These are phyloP conservation scores for Sisyra nigra DNA, from an alignment of 2,888 invertebrate species.

Conservation along the genomic window DNA sequence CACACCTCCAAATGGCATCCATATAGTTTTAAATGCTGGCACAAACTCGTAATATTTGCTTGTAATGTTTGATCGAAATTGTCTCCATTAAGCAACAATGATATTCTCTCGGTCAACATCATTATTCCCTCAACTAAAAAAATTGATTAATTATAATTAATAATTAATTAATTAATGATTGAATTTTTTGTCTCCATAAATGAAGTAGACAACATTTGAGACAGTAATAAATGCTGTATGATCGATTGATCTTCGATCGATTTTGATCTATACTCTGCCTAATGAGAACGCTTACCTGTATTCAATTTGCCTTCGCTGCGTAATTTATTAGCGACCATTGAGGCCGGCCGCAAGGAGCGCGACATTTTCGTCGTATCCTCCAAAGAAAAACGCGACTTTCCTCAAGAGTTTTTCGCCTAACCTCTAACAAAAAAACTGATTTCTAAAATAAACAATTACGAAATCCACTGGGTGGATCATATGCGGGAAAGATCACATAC, in stretches of 20 bases:
- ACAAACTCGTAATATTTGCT: slow-evolving; percentile 59
- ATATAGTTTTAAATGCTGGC: slow-evolving; percentile 64
- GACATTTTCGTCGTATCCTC: slow-evolving; percentile 5
- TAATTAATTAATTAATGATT: not conserved
- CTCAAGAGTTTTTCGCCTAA: too few relatives aligned
- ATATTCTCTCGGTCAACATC: slow-evolving; percentile 67
- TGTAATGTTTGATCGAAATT: slow-evolving; percentile 46
- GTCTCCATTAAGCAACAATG: slow-evolving; percentile 57
- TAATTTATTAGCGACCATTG: slow-evolving; percentile 22
- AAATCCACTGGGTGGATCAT: not conserved
- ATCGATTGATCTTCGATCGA: too few relatives aligned
- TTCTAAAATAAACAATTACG: not conserved
- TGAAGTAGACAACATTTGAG: not conserved
- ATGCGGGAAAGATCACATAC: not conserved
- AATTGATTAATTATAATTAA: slow-evolving; percentile 11
- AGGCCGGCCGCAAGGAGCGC: slow-evolving; percentile 6
- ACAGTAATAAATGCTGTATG: not conserved
- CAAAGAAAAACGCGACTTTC: not conserved
- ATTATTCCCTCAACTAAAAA: slow-evolving; percentile 65
- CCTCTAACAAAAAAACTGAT: too few relatives aligned
- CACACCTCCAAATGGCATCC: slow-evolving; percentile 56
- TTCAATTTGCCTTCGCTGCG: slow-evolving; percentile 27
- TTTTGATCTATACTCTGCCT: too few relatives aligned
- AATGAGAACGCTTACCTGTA: too few relatives aligned
- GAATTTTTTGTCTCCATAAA: not conserved